These are phyloP conservation scores for Microctonus hyperodae DNA, from an alignment of 2,888 invertebrate genomes.

Conservation along the genomic window DNA sequence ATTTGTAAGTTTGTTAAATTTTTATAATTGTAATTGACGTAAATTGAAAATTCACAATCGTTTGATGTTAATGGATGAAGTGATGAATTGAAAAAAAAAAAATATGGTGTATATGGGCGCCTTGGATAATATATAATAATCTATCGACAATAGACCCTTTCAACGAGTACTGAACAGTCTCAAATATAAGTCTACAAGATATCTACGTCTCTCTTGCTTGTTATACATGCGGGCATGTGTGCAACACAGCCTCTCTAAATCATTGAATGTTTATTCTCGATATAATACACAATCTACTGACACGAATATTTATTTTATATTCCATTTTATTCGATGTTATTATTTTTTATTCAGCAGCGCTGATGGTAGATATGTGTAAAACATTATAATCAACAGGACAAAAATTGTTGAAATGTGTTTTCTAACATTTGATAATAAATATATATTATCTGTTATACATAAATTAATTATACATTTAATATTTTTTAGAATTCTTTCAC, in stretches of 20 bases:
- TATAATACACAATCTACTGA: neutral
- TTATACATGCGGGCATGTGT: conserved; percentile 7
- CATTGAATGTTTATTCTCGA: neutral
- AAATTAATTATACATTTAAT: too few species aligned
- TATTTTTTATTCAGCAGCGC: neutral
- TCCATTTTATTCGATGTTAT: neutral
- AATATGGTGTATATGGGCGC: conserved; percentile 36
- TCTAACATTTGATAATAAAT: too few species aligned
- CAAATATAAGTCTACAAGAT: conserved; percentile 32
- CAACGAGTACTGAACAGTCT: conserved; percentile 48
- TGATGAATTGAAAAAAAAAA: neutral
- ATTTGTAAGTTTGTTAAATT: too few species aligned
- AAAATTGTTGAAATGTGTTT: too few species aligned
- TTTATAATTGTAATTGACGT: too few species aligned
- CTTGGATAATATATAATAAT: conserved; percentile 53
- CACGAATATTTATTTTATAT: neutral
- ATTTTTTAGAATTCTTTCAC: neutral
- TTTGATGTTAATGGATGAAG: conserved; percentile 16
- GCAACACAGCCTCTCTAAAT: neutral
- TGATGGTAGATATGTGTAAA: too few species aligned
- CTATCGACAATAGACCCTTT: conserved; percentile 61
- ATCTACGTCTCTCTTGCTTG: neutral
- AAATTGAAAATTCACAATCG: conserved; percentile 27
- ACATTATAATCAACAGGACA: too few species aligned
- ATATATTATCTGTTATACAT: too few species aligned